phyloP scores from a whole-genome alignment of 2,113 vertebrate genomes.

The Ascaphus truei region DNA sequence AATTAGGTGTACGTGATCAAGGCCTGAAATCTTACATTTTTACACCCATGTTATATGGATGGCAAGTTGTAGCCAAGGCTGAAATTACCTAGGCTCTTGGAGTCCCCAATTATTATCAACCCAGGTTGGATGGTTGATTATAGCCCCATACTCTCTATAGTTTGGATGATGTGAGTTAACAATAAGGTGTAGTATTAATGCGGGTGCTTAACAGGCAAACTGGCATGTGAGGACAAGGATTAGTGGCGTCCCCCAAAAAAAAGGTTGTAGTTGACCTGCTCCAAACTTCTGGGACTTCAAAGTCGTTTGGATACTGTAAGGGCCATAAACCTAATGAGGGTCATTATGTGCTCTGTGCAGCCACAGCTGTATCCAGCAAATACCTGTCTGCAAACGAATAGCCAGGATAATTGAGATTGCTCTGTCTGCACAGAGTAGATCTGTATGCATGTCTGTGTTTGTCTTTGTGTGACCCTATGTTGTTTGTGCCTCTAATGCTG shows the following conservation, averaged over 20 bases:
- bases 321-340: constrained; percentile 52
- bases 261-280: constrained; percentile 39
- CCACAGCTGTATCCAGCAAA: not conserved
- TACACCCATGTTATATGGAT: too few relatives aligned
- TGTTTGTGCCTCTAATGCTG: not conserved
- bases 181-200: not conserved
- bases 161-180: not conserved
- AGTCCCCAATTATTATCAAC: too few relatives aligned
- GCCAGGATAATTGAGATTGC: not conserved
- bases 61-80: too few relatives aligned
- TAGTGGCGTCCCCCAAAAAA: constrained; percentile 6
- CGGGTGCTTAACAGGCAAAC: not conserved
- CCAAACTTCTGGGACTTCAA: constrained; percentile 44
- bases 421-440: not conserved
- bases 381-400: not conserved
- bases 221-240: not conserved
- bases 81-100: too few relatives aligned
- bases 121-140: too few relatives aligned
- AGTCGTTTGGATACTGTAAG: constrained; percentile 36
- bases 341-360: constrained; percentile 41
- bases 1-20: too few relatives aligned
- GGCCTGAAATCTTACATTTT: too few relatives aligned
- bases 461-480: constrained; percentile 15
- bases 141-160: too few relatives aligned
- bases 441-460: constrained; percentile 26